Base-by-base conservation (phyloP, 1,140 invertebrate genomes). In the Atta texana region DNA sequence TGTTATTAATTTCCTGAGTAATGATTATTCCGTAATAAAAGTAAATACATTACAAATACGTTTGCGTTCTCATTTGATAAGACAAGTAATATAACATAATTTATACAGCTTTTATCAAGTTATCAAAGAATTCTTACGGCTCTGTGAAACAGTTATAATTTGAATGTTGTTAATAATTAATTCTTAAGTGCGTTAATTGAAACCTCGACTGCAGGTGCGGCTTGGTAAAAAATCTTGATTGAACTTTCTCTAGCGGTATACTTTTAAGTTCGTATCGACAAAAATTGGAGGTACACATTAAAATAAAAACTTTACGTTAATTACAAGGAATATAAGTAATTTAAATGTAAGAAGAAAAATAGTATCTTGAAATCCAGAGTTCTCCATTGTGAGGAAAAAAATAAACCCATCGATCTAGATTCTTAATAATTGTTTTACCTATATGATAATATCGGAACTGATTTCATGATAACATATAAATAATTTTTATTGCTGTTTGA, bases 51-150 rank as follows among this genome's bases (percentile, higher is more conserved):
- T 44, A 76, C 16, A 24, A 63, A 31, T 44, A 31, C 24, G 7
- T 49, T 76, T 16, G 28, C n/a, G 28, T n/a, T 39, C 28, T 31
- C 39, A 3, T 49, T 64, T 59, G 72, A 75, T 39, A 61, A 78
- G 39, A 64, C 2, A 78, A 78, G 44, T 78, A 64, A 51, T 49
- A 34, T 39, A 39, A 66, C 28, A n/a, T 78, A 64, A 51, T 49
- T 21, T 14, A 21, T 6, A n/a, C 28, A 31, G 21, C 51, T 51
- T 39, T 44, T 53, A 66, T 39, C 64, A 24, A 81, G 31, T 39
- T 55, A 57, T 44, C 55, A 14, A 57, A 57, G 8, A 71, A 59
- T 7, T 44, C 39, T 44, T 81, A 55, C 16, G 21, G 18, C 3
- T 21, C 39, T 39, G 49, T 34, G 49, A 53, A 68, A 53, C n/a